A percentile compares a stretch with the other conserved stretches of the same genome.
Evolutionary conservation across 2,113 vertebrate species (phyloP).

Genomic region (Emydura subglobosa): DNA sequence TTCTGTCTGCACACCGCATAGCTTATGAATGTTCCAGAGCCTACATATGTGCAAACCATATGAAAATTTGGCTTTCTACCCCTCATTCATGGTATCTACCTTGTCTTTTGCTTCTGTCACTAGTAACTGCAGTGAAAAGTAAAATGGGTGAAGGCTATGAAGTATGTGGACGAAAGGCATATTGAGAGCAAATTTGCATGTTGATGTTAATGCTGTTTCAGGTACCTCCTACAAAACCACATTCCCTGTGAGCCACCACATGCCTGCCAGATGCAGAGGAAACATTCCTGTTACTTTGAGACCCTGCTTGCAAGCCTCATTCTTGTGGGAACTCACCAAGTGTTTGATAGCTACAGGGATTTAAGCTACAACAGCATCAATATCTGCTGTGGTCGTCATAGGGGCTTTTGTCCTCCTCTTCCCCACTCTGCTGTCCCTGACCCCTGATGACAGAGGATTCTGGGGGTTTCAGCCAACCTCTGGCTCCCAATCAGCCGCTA

Average conservation of each 20-base stretch:
- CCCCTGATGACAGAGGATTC: neutral
- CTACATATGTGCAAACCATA: neutral
- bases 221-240: neutral
- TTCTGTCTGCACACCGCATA: neutral
- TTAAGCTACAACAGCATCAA: neutral
- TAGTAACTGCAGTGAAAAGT: slow-evolving; percentile 27
- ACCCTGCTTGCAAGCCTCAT: neutral
- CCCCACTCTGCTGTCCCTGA: neutral
- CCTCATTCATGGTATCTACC: neutral
- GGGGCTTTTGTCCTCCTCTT: neutral
- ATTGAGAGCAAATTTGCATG: slow-evolving; percentile 16
- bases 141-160: slow-evolving; percentile 49
- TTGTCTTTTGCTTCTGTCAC: slow-evolving; percentile 29
- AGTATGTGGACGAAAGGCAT: slow-evolving; percentile 24
- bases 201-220: neutral
- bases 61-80: neutral
- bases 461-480: neutral
- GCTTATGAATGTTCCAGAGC: rapidly evolving
- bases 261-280: neutral
- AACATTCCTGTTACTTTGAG: slow-evolving; percentile 33
- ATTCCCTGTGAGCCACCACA: slow-evolving; percentile 16
- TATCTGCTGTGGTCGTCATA: neutral
- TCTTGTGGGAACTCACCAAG: neutral
- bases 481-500: too few relatives aligned
- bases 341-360: neutral